Conservation (phyloP, 2,888 invertebrate species). For the Pristionchus fissidentatus region DNA sequence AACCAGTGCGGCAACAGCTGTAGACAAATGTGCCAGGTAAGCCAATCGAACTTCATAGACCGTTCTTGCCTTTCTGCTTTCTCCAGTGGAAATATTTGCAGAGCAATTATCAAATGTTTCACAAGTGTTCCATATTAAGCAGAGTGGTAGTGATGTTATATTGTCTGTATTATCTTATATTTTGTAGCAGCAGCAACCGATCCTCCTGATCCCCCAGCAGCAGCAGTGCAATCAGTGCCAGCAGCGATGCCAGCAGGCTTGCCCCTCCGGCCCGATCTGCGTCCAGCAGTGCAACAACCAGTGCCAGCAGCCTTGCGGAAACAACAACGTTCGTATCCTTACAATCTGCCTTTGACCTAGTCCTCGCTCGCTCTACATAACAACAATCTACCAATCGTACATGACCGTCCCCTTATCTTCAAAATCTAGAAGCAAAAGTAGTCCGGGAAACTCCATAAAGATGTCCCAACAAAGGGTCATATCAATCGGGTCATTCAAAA, state of each 20-base stretch:
- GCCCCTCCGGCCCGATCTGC: constrained; percentile 7
- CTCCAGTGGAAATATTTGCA: not conserved
- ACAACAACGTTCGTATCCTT: too few relatives aligned
- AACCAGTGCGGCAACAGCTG: not conserved
- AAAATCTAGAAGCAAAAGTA: too few relatives aligned
- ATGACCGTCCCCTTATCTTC: too few relatives aligned
- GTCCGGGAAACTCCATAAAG: too few relatives aligned
- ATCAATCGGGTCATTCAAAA: too few relatives aligned
- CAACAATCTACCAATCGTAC: too few relatives aligned
- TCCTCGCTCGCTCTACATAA: too few relatives aligned
- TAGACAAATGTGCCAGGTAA: not conserved
- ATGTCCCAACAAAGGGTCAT: too few relatives aligned
- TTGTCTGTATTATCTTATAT: too few relatives aligned
- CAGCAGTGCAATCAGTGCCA: constrained; percentile 13
- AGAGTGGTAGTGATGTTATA: not conserved
- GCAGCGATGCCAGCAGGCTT: not conserved
- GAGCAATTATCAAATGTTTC: not conserved
- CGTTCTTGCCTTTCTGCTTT: not conserved
- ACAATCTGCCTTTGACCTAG: too few relatives aligned
- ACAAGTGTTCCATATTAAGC: not conserved
- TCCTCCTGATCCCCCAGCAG: constrained; percentile 9
- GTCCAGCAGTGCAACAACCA: constrained; percentile 19
- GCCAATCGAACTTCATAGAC: not conserved
- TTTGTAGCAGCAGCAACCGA: not conserved
- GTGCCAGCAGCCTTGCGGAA: not conserved